These are phyloP conservation scores for Lymantria dispar DNA, from an alignment of 2,888 invertebrate genomes.

Conservation along the genomic window DNA sequence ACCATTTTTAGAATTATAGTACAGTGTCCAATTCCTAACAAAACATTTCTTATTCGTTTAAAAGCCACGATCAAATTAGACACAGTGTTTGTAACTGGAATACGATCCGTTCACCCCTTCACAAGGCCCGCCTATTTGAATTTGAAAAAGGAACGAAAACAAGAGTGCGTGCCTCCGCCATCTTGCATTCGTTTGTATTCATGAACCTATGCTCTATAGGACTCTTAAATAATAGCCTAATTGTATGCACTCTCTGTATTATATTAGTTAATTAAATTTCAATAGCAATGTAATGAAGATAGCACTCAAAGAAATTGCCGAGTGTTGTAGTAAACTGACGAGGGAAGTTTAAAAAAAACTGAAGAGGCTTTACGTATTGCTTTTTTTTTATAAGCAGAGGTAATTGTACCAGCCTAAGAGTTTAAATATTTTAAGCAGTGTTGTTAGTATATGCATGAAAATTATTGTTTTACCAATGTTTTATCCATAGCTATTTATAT, in stretches of 20 bases:
- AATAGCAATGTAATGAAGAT: conserved; percentile 11
- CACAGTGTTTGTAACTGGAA: conserved; percentile 31
- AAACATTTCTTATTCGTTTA: conserved; percentile 2
- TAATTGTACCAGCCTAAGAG: neutral
- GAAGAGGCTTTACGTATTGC: neutral
- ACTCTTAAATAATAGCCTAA: conserved; percentile 24
- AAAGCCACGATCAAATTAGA: conserved; percentile 21
- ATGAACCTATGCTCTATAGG: conserved; percentile 24
- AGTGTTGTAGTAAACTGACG: conserved; percentile 24
- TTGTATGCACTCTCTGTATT: conserved; percentile 20
- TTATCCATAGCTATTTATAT: too few relatives aligned
- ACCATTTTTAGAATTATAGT: neutral
- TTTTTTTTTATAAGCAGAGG: neutral
- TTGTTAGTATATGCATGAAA: too few relatives aligned
- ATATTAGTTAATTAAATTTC: conserved; percentile 27
- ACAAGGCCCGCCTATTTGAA: conserved; percentile 51
- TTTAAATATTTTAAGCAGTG: neutral
- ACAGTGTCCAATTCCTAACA: conserved; percentile 5
- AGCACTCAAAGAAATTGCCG: conserved; percentile 16
- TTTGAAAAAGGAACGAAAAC: conserved; percentile 63
- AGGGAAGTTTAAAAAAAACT: neutral
- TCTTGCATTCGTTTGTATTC: conserved; percentile 49
- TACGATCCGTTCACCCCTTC: conserved; percentile 33
- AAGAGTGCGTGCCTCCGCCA: conserved; percentile 59
- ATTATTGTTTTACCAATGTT: too few relatives aligned